Conservation (phyloP, 1,140 invertebrate genomes). For the Apis laboriosa region DNA sequence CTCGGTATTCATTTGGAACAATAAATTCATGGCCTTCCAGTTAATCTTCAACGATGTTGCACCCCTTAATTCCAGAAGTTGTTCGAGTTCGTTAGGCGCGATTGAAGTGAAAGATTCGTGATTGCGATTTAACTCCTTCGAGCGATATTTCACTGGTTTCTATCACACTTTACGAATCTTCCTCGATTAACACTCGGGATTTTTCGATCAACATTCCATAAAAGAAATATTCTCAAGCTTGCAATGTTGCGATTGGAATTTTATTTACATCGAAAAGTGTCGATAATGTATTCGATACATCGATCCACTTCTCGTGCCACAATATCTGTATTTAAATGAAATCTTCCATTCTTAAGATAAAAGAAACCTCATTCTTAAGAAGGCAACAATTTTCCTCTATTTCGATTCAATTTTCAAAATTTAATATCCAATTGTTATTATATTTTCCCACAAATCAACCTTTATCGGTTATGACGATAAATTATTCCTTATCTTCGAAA, state of each 20-base stretch:
- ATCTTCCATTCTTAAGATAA: too few relatives aligned
- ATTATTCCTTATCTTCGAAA: constrained; percentile 5
- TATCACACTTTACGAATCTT: not conserved
- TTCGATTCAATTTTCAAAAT: not conserved
- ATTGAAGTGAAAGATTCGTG: not conserved
- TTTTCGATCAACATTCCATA: not conserved
- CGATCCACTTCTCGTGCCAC: too few relatives aligned
- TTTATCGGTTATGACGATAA: not conserved
- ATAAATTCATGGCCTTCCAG: constrained; percentile 4
- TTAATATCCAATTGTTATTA: too few relatives aligned
- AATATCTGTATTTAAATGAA: too few relatives aligned
- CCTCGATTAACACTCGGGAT: not conserved
- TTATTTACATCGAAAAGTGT: not conserved
- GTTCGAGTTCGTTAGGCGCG: not conserved
- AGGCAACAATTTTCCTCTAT: not conserved
- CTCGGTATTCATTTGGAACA: not conserved
- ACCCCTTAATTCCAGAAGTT: not conserved
- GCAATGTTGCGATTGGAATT: not conserved
- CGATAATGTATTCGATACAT: not conserved
- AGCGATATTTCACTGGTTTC: not conserved
- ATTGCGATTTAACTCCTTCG: not conserved
- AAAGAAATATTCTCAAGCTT: not conserved
- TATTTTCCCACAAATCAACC: not conserved
- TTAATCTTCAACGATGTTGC: constrained; percentile 8
- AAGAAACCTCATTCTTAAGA: too few relatives aligned